phyloP scores from a whole-genome alignment of 2,888 invertebrate genomes.

The Nomada goodeniana region DNA sequence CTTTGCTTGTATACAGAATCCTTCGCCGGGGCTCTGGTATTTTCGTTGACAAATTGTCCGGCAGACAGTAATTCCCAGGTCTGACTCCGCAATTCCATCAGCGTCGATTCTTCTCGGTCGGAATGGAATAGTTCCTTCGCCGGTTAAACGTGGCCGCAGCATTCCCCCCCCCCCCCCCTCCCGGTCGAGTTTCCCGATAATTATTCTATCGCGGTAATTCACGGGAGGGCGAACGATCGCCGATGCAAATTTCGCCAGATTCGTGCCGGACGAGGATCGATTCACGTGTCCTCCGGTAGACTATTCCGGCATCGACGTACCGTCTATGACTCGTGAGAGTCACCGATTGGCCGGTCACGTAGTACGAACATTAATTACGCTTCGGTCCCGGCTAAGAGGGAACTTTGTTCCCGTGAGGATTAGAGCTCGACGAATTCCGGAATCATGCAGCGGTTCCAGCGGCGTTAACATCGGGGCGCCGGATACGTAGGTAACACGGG shows the following conservation, averaged over 20 bases:
- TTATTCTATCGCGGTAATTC: slow-evolving; percentile 58
- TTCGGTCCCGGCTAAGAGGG: slow-evolving; percentile 70
- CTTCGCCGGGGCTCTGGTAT: too few species aligned
- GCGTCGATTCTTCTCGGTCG: not conserved
- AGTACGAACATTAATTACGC: slow-evolving; percentile 72
- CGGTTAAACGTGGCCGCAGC: slow-evolving; percentile 1
- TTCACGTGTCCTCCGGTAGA: slow-evolving; percentile 42
- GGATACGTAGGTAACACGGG: slow-evolving; percentile 59
- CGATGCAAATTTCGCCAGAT: slow-evolving; percentile 63
- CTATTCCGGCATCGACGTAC: slow-evolving; percentile 49
- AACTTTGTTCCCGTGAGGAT: slow-evolving; percentile 68
- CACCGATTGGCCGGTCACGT: slow-evolving; percentile 70
- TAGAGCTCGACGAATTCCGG: slow-evolving; percentile 66
- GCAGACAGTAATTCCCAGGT: not conserved
- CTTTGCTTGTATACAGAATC: not conserved
- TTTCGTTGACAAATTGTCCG: not conserved
- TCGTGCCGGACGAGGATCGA: slow-evolving; percentile 50
- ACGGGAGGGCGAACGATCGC: slow-evolving; percentile 46
- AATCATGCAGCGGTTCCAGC: slow-evolving; percentile 64
- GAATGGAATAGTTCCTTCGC: slow-evolving; percentile 7
- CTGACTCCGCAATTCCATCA: not conserved
- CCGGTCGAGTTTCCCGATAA: slow-evolving; percentile 47
- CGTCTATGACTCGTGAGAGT: slow-evolving; percentile 63
- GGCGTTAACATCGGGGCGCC: slow-evolving; percentile 66
- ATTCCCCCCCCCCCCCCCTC: too few species aligned